Evolutionary conservation across 2,888 invertebrate species (phyloP), one percentile per base, ranked within the genome.

Genomic region (Drosophila austrosaltans): DNA sequence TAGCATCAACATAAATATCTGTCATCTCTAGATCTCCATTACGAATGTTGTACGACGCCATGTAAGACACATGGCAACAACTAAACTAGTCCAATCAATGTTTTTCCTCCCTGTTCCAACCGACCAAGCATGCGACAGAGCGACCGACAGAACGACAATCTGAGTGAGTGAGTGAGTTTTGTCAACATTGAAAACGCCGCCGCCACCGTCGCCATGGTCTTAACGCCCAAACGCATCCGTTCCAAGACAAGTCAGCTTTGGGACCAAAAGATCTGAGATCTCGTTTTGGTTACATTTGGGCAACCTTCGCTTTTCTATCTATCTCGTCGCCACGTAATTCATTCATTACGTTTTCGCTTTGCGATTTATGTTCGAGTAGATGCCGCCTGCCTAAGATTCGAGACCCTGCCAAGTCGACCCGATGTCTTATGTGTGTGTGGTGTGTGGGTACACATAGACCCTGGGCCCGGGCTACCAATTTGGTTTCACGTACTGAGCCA

Each of bases 221-320:
- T 30, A 77, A 88, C 84, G 89, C 87, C 85, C 77, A 85, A 87
- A 84, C 87, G 89, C 87, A 89, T 85, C 89, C 85, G 89, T 76
- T 85, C 32, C 58, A 36, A 59, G 54, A 63, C 59, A 44, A 66
- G 28, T 25, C 66, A 61, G 7, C 53, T 63, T 57, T 32, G 39
- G 3, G 30, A 56, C 44, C 60, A 53, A 22, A 66, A 80, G 75
- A 72, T 76, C 61, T 61, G 68, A 30, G 74, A 85, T 82, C 88
- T 87, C 75, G 82, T 74, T 87, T 79, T 75, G 72, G 76, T 73
- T 69, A 63, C 65, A 66, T 63, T 83, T 70, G 82, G 82, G 80
- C 86, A 83, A 85, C 82, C 82, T 83, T 83, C 88, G 88, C 72
- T 80, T 76, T 75, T 69, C 69, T 63, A 58, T 64, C 53, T 28